Evolutionary conservation across 2,888 invertebrate species (phyloP).

Genomic region (Chalcis sispes): DNA sequence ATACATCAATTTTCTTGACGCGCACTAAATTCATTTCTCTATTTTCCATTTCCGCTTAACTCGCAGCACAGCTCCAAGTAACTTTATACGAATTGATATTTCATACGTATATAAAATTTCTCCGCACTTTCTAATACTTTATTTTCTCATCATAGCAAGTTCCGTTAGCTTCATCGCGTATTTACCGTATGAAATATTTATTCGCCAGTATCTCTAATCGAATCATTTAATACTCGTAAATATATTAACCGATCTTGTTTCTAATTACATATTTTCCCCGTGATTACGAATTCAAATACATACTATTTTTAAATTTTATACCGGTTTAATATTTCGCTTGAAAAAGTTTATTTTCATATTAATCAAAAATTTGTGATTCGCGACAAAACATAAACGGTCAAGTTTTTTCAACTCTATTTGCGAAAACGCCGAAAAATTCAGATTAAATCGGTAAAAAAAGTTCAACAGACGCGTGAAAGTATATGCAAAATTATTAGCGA

Average conservation of each 20-base stretch:
- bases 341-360: no score
- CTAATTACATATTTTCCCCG: not conserved
- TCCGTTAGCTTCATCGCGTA: not conserved
- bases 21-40: not conserved
- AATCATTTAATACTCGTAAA: not conserved
- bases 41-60: no score
- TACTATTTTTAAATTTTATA: not conserved
- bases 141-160: no score
- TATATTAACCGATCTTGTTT: not conserved
- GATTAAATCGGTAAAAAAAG: constrained; percentile 21
- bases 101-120: no score
- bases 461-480: constrained; percentile 41
- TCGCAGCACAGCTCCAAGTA: no score
- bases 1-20: not conserved
- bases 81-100: no score
- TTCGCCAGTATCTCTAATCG: not conserved
- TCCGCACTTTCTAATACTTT: not conserved
- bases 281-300: no score
- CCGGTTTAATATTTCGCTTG: not conserved
- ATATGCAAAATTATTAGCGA: constrained; percentile 49
- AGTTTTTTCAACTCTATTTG: no score
- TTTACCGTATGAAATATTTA: not conserved
- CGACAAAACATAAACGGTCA: no score
- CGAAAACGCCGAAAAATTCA: constrained; percentile 31
- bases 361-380: no score